phyloP scores from a whole-genome alignment of 2,888 invertebrate species.

The Therioaphis trifolii region DNA sequence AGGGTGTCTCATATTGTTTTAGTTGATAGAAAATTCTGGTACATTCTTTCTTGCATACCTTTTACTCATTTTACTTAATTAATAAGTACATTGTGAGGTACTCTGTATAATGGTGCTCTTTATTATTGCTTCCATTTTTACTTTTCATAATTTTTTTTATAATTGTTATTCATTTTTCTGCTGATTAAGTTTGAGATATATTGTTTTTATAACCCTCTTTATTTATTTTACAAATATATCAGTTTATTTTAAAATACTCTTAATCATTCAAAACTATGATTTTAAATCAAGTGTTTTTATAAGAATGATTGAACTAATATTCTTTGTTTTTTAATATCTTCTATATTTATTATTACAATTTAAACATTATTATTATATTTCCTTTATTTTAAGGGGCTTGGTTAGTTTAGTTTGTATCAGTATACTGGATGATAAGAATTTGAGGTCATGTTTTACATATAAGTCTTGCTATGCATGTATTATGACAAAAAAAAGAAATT shows the following conservation, averaged over 20 bases:
- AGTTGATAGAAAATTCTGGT: not conserved
- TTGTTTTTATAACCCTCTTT: not conserved
- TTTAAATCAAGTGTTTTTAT: not conserved
- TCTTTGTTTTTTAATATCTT: not conserved
- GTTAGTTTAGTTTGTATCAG: not conserved
- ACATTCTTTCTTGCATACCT: not conserved
- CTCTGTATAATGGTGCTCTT: not conserved
- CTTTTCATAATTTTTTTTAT: not conserved
- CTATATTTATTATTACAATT: not conserved
- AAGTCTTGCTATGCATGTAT: not conserved
- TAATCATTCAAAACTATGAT: not conserved
- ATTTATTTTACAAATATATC: not conserved
- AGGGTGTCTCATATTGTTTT: not conserved
- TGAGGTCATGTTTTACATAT: not conserved
- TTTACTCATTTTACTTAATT: not conserved
- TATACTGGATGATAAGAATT: too few relatives aligned
- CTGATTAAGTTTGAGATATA: not conserved
- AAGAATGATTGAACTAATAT: not conserved
- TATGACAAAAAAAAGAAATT: not conserved
- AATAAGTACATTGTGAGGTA: not conserved
- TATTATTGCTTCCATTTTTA: not conserved
- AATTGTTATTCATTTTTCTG: not conserved
- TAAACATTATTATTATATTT: not conserved
- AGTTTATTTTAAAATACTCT: not conserved
- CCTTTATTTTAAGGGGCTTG: not conserved